Base-by-base conservation (phyloP, 2,888 invertebrate species). In the Callosobruchus maculatus region DNA sequence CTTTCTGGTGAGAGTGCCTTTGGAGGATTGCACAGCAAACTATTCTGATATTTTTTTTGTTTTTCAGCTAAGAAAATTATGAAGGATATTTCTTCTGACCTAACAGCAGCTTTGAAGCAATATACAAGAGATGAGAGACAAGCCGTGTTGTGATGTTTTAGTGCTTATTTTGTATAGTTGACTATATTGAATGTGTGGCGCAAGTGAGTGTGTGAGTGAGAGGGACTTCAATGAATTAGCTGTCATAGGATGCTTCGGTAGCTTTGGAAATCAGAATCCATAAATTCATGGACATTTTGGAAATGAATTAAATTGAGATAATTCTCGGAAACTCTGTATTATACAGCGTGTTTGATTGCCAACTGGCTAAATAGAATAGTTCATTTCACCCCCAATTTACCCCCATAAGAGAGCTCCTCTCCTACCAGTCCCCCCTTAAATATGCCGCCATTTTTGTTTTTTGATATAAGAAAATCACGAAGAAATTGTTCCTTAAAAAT, bases 91-190 rank as follows among this genome's bases (percentile, higher is more conserved):
- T 78, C 77, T 77, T 75, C 77, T 71, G 73, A 76, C 70, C 74
- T 74, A 70, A 74, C 70, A 74, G 74, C 71, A 74, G 73, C 74
- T 74, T 74, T 71, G 70, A 49, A 49, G 49, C 49, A 49, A 49
- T 49, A 31, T 26, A 71, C 71, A 72, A 20, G n/a, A 49, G 20
- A 72, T 72, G 68, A 71, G 74, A 72, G 72, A 74, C 75, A 76
- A 75, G 72, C 75, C 74, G 76, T 76, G 75, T 77, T 78, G 78
- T 78, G 78, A 78, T 78, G 49, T 74, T 71, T 72, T 76, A 75
- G 73, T 74, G 73, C 71, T 74, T 74, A 77, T 70, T 73, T 68
- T 76, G 78, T 78, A 77, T 74, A 78, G 4, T 49, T 49, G 49
- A 49, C 49, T 49, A 7, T 49, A 7, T 49, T 49, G 49, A 49